These are phyloP conservation scores for Drosophila trapezifrons DNA, from an alignment of 1,140 invertebrate species.

Conservation along the genomic window DNA sequence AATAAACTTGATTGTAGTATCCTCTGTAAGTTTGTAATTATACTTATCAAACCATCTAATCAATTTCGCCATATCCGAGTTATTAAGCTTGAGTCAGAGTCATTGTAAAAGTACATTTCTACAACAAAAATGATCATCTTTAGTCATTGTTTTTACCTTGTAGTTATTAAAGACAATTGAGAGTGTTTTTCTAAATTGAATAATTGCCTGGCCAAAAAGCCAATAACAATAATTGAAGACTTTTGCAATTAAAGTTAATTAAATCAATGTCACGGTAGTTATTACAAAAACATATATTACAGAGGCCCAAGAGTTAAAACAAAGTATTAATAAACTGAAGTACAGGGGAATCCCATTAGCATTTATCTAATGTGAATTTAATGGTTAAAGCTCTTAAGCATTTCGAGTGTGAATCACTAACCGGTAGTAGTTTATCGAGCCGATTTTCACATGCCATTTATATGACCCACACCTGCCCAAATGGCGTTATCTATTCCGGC, in stretches of 20 bases:
- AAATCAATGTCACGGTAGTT: constrained; percentile 10
- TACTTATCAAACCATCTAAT: constrained; percentile 4
- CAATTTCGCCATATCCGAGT: no score
- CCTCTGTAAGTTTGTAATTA: background rate
- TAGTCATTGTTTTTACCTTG: constrained; percentile 9
- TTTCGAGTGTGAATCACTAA: constrained; percentile 19
- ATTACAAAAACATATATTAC: background rate
- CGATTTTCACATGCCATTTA: background rate
- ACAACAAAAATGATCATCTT: background rate
- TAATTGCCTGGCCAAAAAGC: background rate
- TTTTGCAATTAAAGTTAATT: background rate
- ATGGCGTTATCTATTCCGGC: constrained; percentile 20
- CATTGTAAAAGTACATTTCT: background rate
- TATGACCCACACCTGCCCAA: constrained; percentile 17
- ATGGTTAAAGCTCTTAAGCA: background rate
- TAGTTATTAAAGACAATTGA: constrained; percentile 8
- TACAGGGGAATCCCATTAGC: background rate
- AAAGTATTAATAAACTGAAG: background rate
- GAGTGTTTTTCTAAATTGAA: constrained; percentile 1
- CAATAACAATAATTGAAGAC: background rate
- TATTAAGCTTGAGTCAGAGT: no score
- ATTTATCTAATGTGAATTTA: constrained; percentile 10
- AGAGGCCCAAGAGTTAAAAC: background rate
- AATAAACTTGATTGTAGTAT: background rate
- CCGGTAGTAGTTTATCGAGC: constrained; percentile 30